These are phyloP conservation scores for Listronotus oregonensis DNA, from an alignment of 1,140 invertebrate genomes.

Conservation along the genomic window DNA sequence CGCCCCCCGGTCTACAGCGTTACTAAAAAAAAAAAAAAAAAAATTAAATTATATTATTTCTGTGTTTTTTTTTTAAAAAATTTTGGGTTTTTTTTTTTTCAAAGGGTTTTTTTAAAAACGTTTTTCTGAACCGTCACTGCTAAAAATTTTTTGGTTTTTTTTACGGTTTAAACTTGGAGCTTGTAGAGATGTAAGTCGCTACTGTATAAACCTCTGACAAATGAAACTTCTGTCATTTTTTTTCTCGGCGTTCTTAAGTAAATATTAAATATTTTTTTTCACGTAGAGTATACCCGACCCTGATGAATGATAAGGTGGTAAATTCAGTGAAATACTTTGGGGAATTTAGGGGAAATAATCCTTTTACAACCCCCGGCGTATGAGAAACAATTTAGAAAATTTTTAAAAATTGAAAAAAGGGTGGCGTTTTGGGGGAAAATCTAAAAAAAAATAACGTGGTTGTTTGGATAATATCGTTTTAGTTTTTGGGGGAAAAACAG, in stretches of 20 bases:
- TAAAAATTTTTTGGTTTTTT: constrained; percentile 30
- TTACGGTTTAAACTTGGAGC: constrained; percentile 43
- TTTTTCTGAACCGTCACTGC: too few relatives aligned
- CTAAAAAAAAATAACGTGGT: too few relatives aligned
- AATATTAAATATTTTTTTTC: constrained; percentile 38
- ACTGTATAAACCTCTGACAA: constrained; percentile 41
- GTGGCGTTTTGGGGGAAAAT: too few relatives aligned
- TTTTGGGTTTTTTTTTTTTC: too few relatives aligned
- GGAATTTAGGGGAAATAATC: constrained; percentile 31
- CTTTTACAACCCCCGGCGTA: constrained; percentile 26
- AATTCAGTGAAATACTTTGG: constrained; percentile 33
- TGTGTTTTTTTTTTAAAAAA: too few relatives aligned
- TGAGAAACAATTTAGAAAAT: constrained; percentile 28
- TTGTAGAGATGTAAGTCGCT: constrained; percentile 37
- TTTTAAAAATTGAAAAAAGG: too few relatives aligned
- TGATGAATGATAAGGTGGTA: constrained; percentile 40
- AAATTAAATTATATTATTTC: too few relatives aligned
- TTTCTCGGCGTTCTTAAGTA: constrained; percentile 39
- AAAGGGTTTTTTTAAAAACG: too few relatives aligned
- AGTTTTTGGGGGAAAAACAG: too few relatives aligned
- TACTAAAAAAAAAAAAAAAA: too few relatives aligned
- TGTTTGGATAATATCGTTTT: too few relatives aligned
- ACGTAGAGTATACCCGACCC: constrained; percentile 30
- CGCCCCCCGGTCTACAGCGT: too few relatives aligned
- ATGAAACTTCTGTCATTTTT: constrained; percentile 49